Percentiles rank a stretch among this genome's conserved stretches.
Conservation (phyloP, 2,797 vertebrate genomes). For the Acanthiza pusilla region DNA sequence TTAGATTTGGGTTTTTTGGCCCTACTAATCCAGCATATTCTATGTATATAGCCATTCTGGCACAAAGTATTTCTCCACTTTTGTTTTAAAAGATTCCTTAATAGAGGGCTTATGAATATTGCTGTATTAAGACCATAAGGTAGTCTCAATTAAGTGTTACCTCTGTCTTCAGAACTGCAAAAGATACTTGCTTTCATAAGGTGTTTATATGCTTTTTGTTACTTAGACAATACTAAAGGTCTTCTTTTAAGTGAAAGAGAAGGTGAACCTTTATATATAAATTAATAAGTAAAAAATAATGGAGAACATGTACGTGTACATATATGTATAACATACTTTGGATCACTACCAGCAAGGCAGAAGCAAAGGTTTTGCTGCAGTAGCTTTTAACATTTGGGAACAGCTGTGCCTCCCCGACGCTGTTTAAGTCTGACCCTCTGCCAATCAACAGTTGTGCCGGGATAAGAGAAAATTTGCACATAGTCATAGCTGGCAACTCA, state of each 20-base stretch:
- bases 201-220: not conserved
- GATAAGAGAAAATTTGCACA: not conserved
- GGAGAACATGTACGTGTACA: rapidly evolving
- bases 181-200: not conserved
- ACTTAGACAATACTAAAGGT: not conserved
- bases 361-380: not conserved
- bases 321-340: not conserved
- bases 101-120: not conserved
- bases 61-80: not conserved
- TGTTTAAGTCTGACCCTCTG: not conserved
- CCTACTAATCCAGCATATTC: not conserved
- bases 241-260: not conserved
- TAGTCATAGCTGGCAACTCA: not conserved
- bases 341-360: not conserved
- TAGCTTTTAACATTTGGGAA: not conserved
- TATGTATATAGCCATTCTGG: not conserved
- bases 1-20: not conserved
- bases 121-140: not conserved
- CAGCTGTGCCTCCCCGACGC: not conserved
- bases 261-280: not conserved
- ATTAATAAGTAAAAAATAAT: not conserved
- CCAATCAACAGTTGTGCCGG: not conserved
- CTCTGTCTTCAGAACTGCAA: not conserved
- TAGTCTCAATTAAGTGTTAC: not conserved
- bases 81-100: not conserved